Evolutionary conservation across 2,888 invertebrate genomes (phyloP).

Genomic region (Pseudolycoriella hygida): DNA sequence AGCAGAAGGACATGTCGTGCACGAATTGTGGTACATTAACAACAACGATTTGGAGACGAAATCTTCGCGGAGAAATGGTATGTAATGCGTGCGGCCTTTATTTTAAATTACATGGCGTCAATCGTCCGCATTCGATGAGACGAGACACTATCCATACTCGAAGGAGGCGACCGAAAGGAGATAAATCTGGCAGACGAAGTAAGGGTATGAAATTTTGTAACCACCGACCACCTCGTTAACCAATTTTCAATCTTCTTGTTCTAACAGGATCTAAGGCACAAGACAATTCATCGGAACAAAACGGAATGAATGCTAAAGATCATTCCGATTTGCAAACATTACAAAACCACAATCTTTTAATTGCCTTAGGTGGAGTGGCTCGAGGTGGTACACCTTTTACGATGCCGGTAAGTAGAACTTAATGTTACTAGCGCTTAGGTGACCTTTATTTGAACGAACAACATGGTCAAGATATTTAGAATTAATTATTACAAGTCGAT

Average conservation of each 20-base stretch:
- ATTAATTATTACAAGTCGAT: background rate
- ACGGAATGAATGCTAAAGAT: slow-evolving; percentile 4
- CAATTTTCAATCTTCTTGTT: background rate
- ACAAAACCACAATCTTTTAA: slow-evolving; percentile 17
- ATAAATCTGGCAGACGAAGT: slow-evolving; percentile 37
- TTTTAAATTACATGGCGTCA: slow-evolving; percentile 89
- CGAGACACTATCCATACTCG: slow-evolving; percentile 92
- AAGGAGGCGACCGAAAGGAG: slow-evolving; percentile 69
- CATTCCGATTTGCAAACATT: slow-evolving; percentile 14
- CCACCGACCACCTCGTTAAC: too few relatives aligned
- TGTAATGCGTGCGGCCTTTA: slow-evolving; percentile 98
- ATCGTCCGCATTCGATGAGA: slow-evolving; percentile 86
- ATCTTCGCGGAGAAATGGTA: slow-evolving; percentile 92
- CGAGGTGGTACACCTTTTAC: slow-evolving; percentile 14
- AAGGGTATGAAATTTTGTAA: slow-evolving; percentile 15
- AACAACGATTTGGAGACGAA: slow-evolving; percentile 94
- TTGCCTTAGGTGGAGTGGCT: slow-evolving; percentile 15
- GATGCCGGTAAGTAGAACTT: slow-evolving; percentile 14
- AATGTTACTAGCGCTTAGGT: background rate
- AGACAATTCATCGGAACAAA: slow-evolving; percentile 4
- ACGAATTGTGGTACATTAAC: slow-evolving; percentile 95
- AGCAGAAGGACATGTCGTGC: slow-evolving; percentile 60
- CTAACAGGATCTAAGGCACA: slow-evolving; percentile 6
- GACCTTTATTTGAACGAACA: background rate
- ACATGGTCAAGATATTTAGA: too few relatives aligned